phyloP scores from a whole-genome alignment of 2,888 invertebrate species.

The Cheiracanthium punctorium region DNA sequence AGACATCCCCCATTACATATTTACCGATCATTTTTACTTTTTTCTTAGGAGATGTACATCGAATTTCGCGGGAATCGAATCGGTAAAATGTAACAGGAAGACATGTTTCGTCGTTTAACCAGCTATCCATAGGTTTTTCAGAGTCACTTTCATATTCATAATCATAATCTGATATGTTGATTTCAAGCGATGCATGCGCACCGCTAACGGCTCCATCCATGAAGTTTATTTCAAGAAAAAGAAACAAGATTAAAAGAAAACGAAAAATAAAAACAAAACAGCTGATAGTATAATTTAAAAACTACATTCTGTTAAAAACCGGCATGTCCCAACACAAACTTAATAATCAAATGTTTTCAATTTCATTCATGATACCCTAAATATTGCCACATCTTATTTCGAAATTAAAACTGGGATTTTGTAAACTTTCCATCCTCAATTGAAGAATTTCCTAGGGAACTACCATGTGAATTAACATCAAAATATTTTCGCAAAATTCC shows the following conservation, averaged over 20 bases:
- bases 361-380: no score
- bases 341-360: no score
- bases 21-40: slow-evolving; percentile 91
- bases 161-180: slow-evolving; percentile 28
- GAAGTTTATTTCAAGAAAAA: slow-evolving; percentile 6
- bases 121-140: slow-evolving; percentile 54
- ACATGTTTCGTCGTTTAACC: slow-evolving; percentile 64
- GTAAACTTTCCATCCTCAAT: no score
- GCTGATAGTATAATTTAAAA: neutral
- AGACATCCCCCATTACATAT: slow-evolving; percentile 97
- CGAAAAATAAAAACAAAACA: neutral
- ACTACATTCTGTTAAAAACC: no score
- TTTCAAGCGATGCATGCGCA: slow-evolving; percentile 26
- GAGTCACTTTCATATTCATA: slow-evolving; percentile 12
- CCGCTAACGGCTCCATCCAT: neutral
- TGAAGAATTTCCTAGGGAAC: no score
- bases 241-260: neutral
- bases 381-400: no score
- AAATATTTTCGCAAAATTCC: no score
- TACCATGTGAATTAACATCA: no score
- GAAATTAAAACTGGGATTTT: no score
- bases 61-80: slow-evolving; percentile 95
- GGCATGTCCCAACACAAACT: neutral
- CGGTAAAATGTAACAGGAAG: slow-evolving; percentile 86
- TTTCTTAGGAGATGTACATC: slow-evolving; percentile 83